These are phyloP conservation scores for Syndactyla subalaris DNA, from an alignment of 2,797 vertebrate genomes.

Conservation along the genomic window DNA sequence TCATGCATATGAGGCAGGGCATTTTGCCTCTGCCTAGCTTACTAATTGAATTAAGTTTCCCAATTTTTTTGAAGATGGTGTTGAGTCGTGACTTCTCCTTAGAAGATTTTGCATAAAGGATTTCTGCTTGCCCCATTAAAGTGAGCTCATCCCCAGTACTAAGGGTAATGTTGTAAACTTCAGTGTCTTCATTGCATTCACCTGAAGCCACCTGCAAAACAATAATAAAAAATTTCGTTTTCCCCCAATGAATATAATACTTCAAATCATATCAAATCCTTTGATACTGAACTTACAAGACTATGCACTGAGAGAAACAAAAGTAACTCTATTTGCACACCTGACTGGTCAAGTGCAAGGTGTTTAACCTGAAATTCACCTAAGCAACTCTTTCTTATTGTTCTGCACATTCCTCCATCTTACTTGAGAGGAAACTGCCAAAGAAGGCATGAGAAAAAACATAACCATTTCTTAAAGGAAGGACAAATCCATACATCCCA, in stretches of 20 bases:
- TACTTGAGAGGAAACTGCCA: neutral
- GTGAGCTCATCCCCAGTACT: slow-evolving; percentile 96
- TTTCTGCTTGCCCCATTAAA: slow-evolving; percentile 98
- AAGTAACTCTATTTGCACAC: neutral
- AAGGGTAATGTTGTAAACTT: slow-evolving; percentile 97
- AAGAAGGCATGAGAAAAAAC: neutral
- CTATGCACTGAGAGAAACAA: neutral
- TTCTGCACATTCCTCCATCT: neutral
- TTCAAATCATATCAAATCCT: neutral
- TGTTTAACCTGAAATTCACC: neutral
- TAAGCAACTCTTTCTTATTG: neutral
- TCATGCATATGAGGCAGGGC: slow-evolving; percentile 99
- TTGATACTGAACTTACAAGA: neutral
- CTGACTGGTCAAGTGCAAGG: neutral
- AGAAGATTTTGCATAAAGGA: slow-evolving; percentile 95
- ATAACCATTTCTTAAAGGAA: neutral
- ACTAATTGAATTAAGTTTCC: slow-evolving; percentile 95
- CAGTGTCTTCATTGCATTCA: slow-evolving; percentile 97
- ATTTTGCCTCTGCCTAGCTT: slow-evolving; percentile 95
- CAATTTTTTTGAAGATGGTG: slow-evolving; percentile 97
- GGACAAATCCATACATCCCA: neutral
- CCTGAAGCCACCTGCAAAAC: slow-evolving; percentile 92
- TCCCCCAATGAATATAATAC: neutral
- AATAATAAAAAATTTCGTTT: neutral
- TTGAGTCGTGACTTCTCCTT: slow-evolving; percentile 96